Percentiles rank a stretch among this genome's conserved stretches.
Evolutionary conservation across 37 sponge, comb jelly and placozoan genomes (phyloP).

Genomic region (Beroe ovata): DNA sequence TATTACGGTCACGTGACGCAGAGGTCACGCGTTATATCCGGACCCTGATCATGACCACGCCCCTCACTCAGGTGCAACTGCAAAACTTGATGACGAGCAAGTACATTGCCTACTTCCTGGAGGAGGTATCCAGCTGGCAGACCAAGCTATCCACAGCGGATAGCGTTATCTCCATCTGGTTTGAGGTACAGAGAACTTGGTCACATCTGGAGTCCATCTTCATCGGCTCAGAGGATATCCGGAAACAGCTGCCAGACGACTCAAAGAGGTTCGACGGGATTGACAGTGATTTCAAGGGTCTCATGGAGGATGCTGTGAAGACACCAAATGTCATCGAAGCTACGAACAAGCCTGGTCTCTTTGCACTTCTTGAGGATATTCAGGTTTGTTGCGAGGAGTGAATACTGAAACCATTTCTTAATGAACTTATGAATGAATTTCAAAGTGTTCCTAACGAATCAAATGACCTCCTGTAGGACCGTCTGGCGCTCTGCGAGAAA

Average conservation of each 20-base stretch:
- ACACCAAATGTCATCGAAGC: slow-evolving; percentile 95
- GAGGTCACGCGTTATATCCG: no score
- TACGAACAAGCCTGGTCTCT: slow-evolving; percentile 84
- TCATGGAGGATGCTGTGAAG: slow-evolving; percentile 86
- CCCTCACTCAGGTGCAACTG: slow-evolving; percentile 92
- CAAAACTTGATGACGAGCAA: slow-evolving; percentile 99
- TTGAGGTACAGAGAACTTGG: slow-evolving; percentile 99
- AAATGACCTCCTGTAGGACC: slow-evolving; percentile 25
- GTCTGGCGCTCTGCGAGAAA: slow-evolving; percentile 94
- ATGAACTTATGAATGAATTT: no score
- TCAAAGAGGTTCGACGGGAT: slow-evolving; percentile 95
- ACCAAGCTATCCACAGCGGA: slow-evolving; percentile 95
- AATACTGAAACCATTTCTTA: no score
- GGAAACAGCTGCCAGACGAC: slow-evolving; percentile 92
- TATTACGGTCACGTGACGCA: no score
- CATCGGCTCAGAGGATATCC: slow-evolving; percentile 96
- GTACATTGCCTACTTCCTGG: slow-evolving; percentile 95
- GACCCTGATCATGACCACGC: no score
- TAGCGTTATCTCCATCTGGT: slow-evolving; percentile 95
- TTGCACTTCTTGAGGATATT: slow-evolving; percentile 83
- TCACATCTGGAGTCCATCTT: slow-evolving; percentile 98
- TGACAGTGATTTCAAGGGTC: slow-evolving; percentile 89
- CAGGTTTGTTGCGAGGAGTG: slow-evolving; percentile 74
- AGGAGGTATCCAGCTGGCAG: slow-evolving; percentile 96
- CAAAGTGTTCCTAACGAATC: no score